phyloP scores from a whole-genome alignment of 1,140 invertebrate species.

The Temnothorax curvispinosus region DNA sequence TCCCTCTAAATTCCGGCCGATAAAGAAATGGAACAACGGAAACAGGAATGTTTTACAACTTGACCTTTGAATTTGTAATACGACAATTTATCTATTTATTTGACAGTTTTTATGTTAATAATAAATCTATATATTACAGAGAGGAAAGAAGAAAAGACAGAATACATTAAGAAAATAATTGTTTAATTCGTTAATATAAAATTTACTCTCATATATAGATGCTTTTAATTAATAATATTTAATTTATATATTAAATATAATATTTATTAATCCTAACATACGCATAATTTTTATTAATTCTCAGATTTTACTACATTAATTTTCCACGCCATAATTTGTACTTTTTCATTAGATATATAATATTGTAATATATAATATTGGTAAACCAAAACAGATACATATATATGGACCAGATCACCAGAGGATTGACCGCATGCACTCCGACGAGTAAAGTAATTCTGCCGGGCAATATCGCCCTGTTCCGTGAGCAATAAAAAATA shows the following conservation, averaged over 20 bases:
- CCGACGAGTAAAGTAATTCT: slow-evolving; percentile 18
- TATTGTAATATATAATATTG: background rate
- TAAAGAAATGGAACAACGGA: background rate
- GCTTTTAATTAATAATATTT: background rate
- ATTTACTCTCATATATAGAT: background rate
- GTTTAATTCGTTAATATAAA: background rate
- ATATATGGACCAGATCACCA: background rate
- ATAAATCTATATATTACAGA: background rate
- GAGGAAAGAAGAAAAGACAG: background rate
- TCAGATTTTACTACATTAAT: background rate
- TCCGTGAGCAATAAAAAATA: slow-evolving; percentile 15
- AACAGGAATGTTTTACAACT: background rate
- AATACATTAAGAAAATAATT: background rate
- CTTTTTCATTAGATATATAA: background rate
- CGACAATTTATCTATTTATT: background rate
- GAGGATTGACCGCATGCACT: background rate
- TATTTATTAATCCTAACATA: background rate
- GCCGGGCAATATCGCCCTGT: background rate
- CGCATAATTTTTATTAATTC: background rate
- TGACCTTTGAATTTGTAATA: background rate
- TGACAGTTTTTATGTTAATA: background rate
- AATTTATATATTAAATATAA: background rate
- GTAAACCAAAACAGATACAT: background rate
- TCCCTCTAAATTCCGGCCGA: background rate
- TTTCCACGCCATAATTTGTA: background rate